Evolutionary conservation across 2,797 vertebrate species (phyloP).

Genomic region (Acanthiza pusilla): DNA sequence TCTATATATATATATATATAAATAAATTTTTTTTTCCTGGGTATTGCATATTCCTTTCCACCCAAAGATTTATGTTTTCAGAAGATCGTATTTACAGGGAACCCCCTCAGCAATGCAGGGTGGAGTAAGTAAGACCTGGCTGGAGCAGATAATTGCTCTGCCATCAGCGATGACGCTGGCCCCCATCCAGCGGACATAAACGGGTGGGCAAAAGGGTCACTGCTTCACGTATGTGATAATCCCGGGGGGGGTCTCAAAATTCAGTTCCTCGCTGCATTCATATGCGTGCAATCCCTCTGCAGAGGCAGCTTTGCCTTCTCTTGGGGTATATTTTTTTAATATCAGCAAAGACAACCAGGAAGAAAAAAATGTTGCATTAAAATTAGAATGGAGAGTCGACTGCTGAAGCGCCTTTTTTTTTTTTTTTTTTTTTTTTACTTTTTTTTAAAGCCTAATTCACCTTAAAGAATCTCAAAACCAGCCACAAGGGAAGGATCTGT

Average conservation of each 20-base stretch:
- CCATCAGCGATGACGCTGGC: not conserved
- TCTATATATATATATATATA: no score
- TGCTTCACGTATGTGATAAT: not conserved
- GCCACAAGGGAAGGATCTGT: not conserved
- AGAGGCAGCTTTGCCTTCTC: not conserved
- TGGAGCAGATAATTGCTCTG: not conserved
- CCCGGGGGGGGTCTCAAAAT: not conserved
- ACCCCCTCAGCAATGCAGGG: not conserved
- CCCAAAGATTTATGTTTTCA: not conserved
- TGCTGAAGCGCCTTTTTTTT: not conserved
- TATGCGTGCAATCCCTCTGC: not conserved
- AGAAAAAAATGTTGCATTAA: not conserved
- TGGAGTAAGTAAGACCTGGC: not conserved
- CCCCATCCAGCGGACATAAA: not conserved
- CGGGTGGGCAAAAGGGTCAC: not conserved
- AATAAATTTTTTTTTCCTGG: not conserved
- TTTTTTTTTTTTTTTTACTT: no score
- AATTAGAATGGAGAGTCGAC: not conserved
- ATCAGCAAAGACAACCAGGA: not conserved
- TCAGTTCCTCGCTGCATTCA: not conserved
- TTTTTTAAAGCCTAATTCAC: not conserved
- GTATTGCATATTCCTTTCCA: not conserved
- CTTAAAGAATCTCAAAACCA: conserved; percentile 17
- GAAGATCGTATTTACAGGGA: not conserved
- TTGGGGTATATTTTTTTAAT: not conserved